Conservation (phyloP, 2,797 vertebrate species). For the Alfaro cultratus region DNA sequence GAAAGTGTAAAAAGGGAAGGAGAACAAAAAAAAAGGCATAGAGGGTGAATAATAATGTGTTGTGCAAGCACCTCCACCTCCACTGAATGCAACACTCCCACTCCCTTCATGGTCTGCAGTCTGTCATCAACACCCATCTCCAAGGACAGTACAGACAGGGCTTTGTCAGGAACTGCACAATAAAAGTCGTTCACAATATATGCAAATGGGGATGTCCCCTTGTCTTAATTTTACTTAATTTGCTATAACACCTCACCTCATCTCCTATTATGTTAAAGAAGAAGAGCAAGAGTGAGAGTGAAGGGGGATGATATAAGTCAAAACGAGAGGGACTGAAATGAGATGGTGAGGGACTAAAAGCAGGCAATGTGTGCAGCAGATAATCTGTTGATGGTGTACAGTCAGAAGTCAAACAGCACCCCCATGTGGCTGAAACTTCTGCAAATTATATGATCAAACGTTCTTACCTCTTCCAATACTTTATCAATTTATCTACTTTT, state of each 20-base stretch:
- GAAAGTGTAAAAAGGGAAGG: conserved; percentile 61
- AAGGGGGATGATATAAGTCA: conserved; percentile 62
- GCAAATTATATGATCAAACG: conserved; percentile 16
- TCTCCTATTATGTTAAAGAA: conserved; percentile 75
- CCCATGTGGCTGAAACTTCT: conserved; percentile 72
- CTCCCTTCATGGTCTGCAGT: conserved; percentile 75
- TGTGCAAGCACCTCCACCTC: conserved; percentile 71
- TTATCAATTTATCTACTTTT: not conserved
- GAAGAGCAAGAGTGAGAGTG: conserved; percentile 45
- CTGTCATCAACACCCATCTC: conserved; percentile 73
- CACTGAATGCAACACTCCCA: conserved; percentile 76
- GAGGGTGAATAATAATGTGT: conserved; percentile 68
- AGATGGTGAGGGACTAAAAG: conserved; percentile 54
- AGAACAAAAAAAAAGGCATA: conserved; percentile 63
- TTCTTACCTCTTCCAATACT: conserved; percentile 4
- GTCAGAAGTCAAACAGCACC: conserved; percentile 79
- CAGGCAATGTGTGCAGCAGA: conserved; percentile 47
- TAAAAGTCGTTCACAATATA: conserved; percentile 79
- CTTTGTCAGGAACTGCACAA: conserved; percentile 74
- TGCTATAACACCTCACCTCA: conserved; percentile 77
- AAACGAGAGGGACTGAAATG: conserved; percentile 53
- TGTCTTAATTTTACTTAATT: conserved; percentile 87
- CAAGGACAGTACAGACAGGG: conserved; percentile 67
- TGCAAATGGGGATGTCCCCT: conserved; percentile 83
- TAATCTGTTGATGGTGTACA: conserved; percentile 27